Conservation (phyloP, 2,888 invertebrate species). For the Aromia moschata region DNA sequence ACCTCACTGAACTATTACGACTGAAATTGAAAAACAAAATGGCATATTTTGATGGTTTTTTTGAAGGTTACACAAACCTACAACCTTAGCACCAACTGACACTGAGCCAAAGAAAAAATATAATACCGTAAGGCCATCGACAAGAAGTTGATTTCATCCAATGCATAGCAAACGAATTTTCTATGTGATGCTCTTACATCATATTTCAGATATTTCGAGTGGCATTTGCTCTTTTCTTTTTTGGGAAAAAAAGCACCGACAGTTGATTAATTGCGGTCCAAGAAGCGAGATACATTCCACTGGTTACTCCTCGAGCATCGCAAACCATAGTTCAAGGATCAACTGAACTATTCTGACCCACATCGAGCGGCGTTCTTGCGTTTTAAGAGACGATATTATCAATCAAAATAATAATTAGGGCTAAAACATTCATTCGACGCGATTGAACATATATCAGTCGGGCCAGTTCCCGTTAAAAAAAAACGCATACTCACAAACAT, state of each 20-base stretch:
- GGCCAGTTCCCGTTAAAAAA: background rate
- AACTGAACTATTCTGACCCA: slow-evolving; percentile 8
- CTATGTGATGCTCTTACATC: slow-evolving; percentile 3
- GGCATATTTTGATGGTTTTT: too few species aligned
- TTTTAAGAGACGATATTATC: background rate
- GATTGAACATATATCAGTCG: slow-evolving; percentile 2
- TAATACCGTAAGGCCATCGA: too few species aligned
- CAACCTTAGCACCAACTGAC: too few species aligned
- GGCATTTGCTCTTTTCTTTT: slow-evolving; percentile 2
- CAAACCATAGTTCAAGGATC: slow-evolving; percentile 18
- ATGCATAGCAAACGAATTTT: background rate
- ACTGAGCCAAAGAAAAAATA: too few species aligned
- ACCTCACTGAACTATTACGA: too few species aligned
- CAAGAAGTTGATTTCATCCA: too few species aligned
- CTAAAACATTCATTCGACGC: background rate
- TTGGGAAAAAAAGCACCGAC: slow-evolving; percentile 6
- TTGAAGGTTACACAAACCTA: too few species aligned
- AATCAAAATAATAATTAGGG: slow-evolving; percentile 9
- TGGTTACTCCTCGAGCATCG: slow-evolving; percentile 3
- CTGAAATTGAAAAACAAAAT: too few species aligned
- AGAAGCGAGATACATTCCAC: background rate
- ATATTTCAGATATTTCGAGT: slow-evolving; percentile 3
- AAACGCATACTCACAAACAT: background rate
- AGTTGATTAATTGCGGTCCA: slow-evolving; percentile 6
- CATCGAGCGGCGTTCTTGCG: background rate